These are phyloP conservation scores for Tauraco erythrolophus DNA, from an alignment of 2,113 vertebrate genomes.

Conservation along the genomic window DNA sequence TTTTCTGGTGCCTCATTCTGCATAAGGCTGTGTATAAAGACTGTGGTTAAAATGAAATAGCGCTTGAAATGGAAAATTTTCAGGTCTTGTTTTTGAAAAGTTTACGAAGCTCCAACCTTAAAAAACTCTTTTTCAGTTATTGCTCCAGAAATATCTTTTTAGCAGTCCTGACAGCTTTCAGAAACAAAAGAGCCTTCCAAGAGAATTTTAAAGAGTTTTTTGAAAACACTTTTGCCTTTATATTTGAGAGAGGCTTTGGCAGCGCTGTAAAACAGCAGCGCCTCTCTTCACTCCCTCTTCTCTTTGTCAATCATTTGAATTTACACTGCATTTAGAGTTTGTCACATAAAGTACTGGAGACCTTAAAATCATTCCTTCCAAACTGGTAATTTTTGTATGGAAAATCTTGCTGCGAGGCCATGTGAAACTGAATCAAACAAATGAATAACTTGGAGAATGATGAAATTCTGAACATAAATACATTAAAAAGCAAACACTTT, in stretches of 20 bases:
- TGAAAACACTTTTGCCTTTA: slow-evolving; percentile 44
- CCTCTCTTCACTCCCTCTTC: neutral
- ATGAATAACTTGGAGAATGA: neutral
- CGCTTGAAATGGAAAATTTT: slow-evolving; percentile 15
- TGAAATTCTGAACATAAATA: neutral
- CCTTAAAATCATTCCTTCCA: slow-evolving; percentile 35
- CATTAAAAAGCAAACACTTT: neutral
- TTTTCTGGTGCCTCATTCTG: neutral
- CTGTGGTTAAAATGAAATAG: neutral
- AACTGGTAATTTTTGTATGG: neutral
- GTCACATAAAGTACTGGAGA: neutral
- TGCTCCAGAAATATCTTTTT: slow-evolving; percentile 43
- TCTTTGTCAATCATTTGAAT: slow-evolving; percentile 63
- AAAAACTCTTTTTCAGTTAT: neutral
- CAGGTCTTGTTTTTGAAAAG: neutral
- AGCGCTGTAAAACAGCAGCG: slow-evolving; percentile 31
- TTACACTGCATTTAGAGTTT: slow-evolving; percentile 47
- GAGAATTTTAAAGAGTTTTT: slow-evolving; percentile 44
- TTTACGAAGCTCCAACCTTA: neutral
- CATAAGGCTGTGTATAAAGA: neutral
- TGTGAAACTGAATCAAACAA: neutral
- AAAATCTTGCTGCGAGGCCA: neutral
- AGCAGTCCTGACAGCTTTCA: slow-evolving; percentile 59
- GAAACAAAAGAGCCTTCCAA: slow-evolving; percentile 59
- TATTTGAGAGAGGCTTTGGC: slow-evolving; percentile 54